These are phyloP conservation scores for Centrocercus urophasianus DNA, from an alignment of 2,113 vertebrate species.

Conservation along the genomic window DNA sequence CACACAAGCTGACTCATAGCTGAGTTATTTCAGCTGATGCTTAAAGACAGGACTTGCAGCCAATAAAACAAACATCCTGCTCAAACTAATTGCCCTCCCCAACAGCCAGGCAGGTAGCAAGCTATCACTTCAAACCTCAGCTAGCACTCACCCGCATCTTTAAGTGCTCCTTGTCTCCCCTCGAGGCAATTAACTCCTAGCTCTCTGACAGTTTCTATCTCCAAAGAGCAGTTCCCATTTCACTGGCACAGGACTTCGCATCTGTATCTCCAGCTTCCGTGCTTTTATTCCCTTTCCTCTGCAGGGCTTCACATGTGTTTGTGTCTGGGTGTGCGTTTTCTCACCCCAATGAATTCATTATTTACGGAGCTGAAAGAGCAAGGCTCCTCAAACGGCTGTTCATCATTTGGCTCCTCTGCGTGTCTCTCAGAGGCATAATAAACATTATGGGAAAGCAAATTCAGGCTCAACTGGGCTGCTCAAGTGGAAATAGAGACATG, in stretches of 20 bases:
- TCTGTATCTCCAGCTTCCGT: not conserved
- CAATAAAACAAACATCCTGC: not conserved
- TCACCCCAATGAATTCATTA: conserved; percentile 34
- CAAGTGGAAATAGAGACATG: not conserved
- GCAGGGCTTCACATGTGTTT: not conserved
- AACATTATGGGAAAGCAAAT: conserved; percentile 35
- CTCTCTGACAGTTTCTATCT: not conserved
- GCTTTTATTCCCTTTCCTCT: not conserved
- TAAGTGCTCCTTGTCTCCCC: conserved; percentile 5
- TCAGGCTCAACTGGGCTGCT: not conserved
- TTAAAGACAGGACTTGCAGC: not conserved
- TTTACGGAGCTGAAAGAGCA: conserved; percentile 49
- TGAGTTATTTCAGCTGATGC: not conserved
- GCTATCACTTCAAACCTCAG: not conserved
- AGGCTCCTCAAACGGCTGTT: conserved; percentile 29
- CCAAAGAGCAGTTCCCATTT: not conserved
- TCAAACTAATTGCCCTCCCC: not conserved
- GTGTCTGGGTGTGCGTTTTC: conserved; percentile 11
- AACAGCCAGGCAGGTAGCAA: conserved; percentile 31
- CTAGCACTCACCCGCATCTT: not conserved
- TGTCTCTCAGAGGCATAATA: conserved; percentile 43
- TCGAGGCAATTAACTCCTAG: conserved; percentile 10
- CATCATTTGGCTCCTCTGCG: conserved; percentile 22
- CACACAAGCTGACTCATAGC: not conserved
- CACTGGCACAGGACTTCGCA: not conserved